Evolutionary conservation across 2,113 vertebrate species (phyloP), one percentile per base, ranked within the genome.

Genomic region (Albula goreensis): DNA sequence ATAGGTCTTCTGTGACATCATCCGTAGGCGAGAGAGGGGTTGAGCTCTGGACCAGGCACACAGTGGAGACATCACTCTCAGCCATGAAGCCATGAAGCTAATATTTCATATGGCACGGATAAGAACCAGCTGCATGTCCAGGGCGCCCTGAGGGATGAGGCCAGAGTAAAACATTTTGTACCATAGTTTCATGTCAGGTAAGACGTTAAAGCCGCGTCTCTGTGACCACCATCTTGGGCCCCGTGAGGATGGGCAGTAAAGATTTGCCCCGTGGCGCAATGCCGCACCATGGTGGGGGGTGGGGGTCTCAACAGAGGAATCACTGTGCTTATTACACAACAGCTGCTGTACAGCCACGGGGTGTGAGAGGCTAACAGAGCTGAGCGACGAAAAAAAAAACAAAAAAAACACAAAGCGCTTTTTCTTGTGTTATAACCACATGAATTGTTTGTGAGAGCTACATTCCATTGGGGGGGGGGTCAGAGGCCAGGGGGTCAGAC

Each of bases 401-500:
- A 41, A 41, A 41, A 0, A 41, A 41, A 41, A 41, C 31, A 74
- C 70, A 74, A 74, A 74, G 70, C 8, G n/a, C 70, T 66, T 66
- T 60, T 66, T 66, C 60, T 66, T 74, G n/a, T 31, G 22, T 5
- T 31, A 25, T 74, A 74, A 31, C 70, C 25, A 31, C 50, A 78
- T 49, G 66, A 51, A 50, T 56, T 50, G 0, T 50, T 15, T 50
- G n/a, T 84, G 70, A 25, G n/a, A 25, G n/a, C 50, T 41, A 48
- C 66, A 41, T 85, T 78, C 25, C 51, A 49, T 15, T 78, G 2
- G 22, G 83, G 51, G 52, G 53, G 17, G 50, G 83, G 83, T 56
- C 77, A 85, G 31, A 78, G 83, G 50, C n/a, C 70, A 53, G 6
- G 15, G 74, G 83, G 83, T 85, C 83, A 78, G 51, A 3, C 25